phyloP scores from a whole-genome alignment of 2,113 vertebrate species.

The Sciurus niger region DNA sequence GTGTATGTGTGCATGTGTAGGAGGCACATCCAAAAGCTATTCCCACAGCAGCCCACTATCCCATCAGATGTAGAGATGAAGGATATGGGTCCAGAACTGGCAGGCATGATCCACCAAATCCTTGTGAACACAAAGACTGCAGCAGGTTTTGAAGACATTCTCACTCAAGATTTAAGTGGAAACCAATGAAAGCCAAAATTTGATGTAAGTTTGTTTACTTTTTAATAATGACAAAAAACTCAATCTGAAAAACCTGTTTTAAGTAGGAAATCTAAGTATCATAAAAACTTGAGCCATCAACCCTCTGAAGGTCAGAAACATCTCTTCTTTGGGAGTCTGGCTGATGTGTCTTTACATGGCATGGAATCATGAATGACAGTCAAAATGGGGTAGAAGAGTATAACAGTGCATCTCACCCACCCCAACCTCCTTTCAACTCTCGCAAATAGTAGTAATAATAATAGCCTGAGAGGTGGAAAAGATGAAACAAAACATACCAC shows the following conservation, averaged over 20 bases:
- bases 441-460: not conserved
- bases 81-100: not conserved
- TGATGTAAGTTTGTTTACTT: conserved; percentile 9
- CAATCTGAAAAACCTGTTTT: not conserved
- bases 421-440: conserved; percentile 25
- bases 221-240: not conserved
- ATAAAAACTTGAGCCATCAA: conserved; percentile 13
- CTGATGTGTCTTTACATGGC: conserved; percentile 2
- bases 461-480: not conserved
- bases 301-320: not conserved
- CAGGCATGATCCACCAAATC: conserved; percentile 27
- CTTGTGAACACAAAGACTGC: conserved; percentile 28
- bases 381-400: not conserved
- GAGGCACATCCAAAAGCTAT: conserved; percentile 3
- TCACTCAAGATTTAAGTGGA: conserved; percentile 11
- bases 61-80: conserved; percentile 24
- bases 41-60: conserved; percentile 48
- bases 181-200: conserved; percentile 39
- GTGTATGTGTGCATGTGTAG: not conserved
- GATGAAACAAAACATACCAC: conserved; percentile 30
- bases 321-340: not conserved
- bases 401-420: not conserved
- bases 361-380: not conserved
- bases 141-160: conserved; percentile 41
- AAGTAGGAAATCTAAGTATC: not conserved